Conservation (phyloP, 2,888 invertebrate genomes). For the Dugesia japonica region DNA sequence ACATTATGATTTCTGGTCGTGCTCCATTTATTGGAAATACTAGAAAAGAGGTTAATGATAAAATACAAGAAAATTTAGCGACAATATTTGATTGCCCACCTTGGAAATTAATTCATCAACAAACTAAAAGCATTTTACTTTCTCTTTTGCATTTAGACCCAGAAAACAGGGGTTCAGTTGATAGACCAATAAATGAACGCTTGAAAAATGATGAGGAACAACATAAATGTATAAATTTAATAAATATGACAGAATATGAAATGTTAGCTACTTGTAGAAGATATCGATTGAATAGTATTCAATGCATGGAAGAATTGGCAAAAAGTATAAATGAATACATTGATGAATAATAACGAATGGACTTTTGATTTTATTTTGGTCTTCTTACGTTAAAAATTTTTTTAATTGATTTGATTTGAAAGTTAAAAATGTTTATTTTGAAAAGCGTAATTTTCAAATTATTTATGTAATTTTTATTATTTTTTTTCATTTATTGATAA, state of each 20-base stretch:
- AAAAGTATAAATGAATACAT: conserved; percentile 5
- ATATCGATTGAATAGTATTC: conserved; percentile 12
- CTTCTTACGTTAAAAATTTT: too few relatives aligned
- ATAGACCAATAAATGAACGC: not conserved
- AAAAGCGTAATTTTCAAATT: too few relatives aligned
- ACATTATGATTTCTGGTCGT: not conserved
- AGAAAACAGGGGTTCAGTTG: not conserved
- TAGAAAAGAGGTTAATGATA: not conserved
- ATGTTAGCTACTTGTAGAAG: not conserved
- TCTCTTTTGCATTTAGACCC: not conserved
- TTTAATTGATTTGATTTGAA: too few relatives aligned
- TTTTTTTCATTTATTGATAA: too few relatives aligned
- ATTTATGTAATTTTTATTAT: too few relatives aligned
- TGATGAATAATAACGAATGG: not conserved
- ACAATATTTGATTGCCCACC: not conserved
- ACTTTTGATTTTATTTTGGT: not conserved
- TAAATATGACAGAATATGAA: not conserved
- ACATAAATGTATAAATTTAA: conserved; percentile 1
- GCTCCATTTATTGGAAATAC: not conserved
- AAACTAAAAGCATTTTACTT: not conserved
- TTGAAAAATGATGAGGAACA: conserved; percentile 5
- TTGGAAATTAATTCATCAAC: conserved; percentile 15
- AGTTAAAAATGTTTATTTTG: too few relatives aligned
- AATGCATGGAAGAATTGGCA: not conserved
- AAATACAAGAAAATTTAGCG: not conserved